Evolutionary conservation across 2,797 vertebrate genomes (phyloP).

Genomic region (Muscicapa striata): DNA sequence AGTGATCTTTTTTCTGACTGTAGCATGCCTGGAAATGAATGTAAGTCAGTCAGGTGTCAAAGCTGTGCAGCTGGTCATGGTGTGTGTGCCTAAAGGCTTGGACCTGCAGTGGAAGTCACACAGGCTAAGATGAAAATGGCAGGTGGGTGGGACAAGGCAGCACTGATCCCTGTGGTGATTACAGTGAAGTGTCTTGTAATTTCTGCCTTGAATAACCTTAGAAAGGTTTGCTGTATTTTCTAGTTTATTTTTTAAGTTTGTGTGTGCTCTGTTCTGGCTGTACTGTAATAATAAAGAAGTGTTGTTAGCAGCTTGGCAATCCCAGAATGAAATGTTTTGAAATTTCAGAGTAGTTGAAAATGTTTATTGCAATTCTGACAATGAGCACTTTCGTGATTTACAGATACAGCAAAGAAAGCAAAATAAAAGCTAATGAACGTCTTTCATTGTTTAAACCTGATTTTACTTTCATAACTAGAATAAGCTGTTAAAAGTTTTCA

Average conservation of each 20-base stretch:
- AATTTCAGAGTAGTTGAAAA: not conserved
- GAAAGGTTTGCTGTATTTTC: not conserved
- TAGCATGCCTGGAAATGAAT: not conserved
- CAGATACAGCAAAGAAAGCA: not conserved
- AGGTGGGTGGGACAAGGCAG: not conserved
- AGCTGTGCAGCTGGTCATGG: not conserved
- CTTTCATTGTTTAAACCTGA: conserved; percentile 33
- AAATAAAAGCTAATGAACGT: not conserved
- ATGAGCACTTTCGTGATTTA: conserved; percentile 2
- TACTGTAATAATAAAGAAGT: not conserved
- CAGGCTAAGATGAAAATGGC: not conserved
- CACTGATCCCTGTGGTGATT: not conserved
- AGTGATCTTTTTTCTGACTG: not conserved
- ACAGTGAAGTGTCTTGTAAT: not conserved
- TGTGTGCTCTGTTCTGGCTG: not conserved
- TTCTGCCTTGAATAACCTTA: not conserved
- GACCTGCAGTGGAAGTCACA: not conserved
- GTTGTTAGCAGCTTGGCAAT: not conserved
- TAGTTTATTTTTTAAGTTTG: too few relatives aligned
- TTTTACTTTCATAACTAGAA: conserved; percentile 31
- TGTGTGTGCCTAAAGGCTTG: not conserved
- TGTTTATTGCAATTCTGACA: not conserved
- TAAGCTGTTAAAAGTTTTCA: conserved; percentile 26
- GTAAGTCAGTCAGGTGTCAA: not conserved
- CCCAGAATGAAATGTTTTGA: not conserved